phyloP scores from a whole-genome alignment of 2,113 vertebrate species.

The Antigone vipio region DNA sequence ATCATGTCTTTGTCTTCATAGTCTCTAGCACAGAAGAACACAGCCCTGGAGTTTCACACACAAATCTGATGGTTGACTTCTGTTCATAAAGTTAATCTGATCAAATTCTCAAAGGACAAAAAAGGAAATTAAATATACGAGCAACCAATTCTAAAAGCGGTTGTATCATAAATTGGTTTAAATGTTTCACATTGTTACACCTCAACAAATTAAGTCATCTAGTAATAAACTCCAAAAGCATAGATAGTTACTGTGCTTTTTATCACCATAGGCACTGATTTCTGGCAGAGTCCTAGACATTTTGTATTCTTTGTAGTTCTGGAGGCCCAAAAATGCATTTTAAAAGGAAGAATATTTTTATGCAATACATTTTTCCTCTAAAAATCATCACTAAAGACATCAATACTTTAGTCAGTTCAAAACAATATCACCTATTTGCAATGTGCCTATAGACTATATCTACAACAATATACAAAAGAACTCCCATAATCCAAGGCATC shows the following conservation, averaged over 20 bases:
- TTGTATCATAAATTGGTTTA: background rate
- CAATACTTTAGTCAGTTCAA: background rate
- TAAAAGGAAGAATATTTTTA: background rate
- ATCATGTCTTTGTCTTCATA: background rate
- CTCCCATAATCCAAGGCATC: background rate
- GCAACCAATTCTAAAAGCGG: background rate
- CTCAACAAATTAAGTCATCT: background rate
- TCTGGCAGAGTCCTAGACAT: background rate
- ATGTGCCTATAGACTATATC: background rate
- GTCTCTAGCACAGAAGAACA: background rate
- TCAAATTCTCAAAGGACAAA: background rate
- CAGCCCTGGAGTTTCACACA: background rate
- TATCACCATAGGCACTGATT: background rate
- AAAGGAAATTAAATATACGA: background rate
- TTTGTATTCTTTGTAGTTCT: background rate
- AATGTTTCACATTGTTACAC: background rate
- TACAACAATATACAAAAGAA: background rate
- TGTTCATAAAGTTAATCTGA: slow-evolving; percentile 12
- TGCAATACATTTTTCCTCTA: background rate
- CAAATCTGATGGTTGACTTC: background rate
- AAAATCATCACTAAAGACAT: background rate
- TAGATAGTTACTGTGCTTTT: background rate
- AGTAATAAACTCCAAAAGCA: background rate
- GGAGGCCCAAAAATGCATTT: background rate
- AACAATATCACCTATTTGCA: background rate